These are phyloP conservation scores for Eurosta solidaginis DNA, from an alignment of 1,140 invertebrate species.

Conservation along the genomic window DNA sequence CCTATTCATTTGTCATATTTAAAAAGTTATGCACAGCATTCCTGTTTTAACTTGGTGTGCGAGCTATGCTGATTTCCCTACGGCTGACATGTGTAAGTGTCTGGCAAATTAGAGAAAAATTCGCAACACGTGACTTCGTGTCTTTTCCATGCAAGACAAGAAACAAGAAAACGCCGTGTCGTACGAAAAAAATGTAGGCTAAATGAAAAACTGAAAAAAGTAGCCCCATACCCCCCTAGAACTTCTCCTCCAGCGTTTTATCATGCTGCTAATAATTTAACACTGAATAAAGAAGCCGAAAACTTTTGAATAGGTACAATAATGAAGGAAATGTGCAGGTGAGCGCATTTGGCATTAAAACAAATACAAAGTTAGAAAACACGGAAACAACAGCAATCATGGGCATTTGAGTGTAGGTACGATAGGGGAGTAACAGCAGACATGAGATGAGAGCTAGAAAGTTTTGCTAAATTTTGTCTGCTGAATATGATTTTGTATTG, in stretches of 20 bases:
- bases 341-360: conserved; percentile 1
- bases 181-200: background rate
- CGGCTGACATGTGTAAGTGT: conserved; percentile 15
- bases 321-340: conserved; percentile 20
- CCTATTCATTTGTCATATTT: background rate
- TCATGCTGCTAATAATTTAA: too few relatives aligned
- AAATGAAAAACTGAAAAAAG: background rate
- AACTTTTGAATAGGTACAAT: conserved; percentile 11
- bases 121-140: conserved; percentile 24
- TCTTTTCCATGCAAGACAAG: conserved; percentile 25
- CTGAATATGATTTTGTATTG: background rate
- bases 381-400: background rate
- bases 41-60: background rate
- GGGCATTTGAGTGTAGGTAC: too few relatives aligned
- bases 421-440: background rate
- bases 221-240: background rate
- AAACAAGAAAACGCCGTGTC: conserved; percentile 15
- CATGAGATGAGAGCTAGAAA: background rate
- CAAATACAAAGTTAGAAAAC: background rate
- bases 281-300: background rate
- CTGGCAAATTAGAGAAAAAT: conserved; percentile 23
- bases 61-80: background rate
- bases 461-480: background rate
- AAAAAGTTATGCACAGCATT: too few relatives aligned
- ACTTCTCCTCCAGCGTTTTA: background rate